Base-by-base conservation (phyloP, 2,113 vertebrate genomes). In the Thunnus thynnus region DNA sequence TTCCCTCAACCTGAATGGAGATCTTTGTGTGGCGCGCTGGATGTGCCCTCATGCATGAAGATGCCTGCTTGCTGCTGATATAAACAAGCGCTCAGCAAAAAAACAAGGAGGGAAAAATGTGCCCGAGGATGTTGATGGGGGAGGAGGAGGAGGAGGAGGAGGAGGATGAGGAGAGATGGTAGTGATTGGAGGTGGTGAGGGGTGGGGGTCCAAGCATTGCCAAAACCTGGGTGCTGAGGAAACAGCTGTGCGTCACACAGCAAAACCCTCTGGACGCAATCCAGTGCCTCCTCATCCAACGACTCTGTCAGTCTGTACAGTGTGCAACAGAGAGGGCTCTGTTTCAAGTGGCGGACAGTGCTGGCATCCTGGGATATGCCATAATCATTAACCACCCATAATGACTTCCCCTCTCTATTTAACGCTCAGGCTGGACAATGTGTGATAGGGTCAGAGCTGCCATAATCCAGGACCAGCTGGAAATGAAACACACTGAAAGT, bases 41-140 rank as follows among this genome's bases (percentile, higher is more conserved):
- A 83, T 86, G 84, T 75, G 78, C 62, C 27, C 64, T 87, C 86
- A 90, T 84, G 90, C 87, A 75, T 90, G 73, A 80, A 90, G 81
- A 85, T 74, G 73, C 67, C 90, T 89, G 84, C 82, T 78, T 36
- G 47, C 62, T 67, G 66, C 84, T 79, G 87, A 93, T 85, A 83
- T 65, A 86, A 82, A 91, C 76, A 88, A 76, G 64, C 32, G 47
- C 69, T 84, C 79, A 77, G 79, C 75, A 82, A 71, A 75, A 86
- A 77, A 25, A 48, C 25, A 80, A 47, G 36, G 8, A 13, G 52
- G 44, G n/a, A 22, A 73, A 60, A 79, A 65, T 13, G 48, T 76
- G 47, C 44, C 57, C 3, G 17, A 74, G 85, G 80, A 85, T 66
- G 52, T 46, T 52, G 67, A 68, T 32, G 61, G 56, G 75, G 60